phyloP scores from a whole-genome alignment of 1,140 invertebrate species.

The Rhyzopertha dominica region DNA sequence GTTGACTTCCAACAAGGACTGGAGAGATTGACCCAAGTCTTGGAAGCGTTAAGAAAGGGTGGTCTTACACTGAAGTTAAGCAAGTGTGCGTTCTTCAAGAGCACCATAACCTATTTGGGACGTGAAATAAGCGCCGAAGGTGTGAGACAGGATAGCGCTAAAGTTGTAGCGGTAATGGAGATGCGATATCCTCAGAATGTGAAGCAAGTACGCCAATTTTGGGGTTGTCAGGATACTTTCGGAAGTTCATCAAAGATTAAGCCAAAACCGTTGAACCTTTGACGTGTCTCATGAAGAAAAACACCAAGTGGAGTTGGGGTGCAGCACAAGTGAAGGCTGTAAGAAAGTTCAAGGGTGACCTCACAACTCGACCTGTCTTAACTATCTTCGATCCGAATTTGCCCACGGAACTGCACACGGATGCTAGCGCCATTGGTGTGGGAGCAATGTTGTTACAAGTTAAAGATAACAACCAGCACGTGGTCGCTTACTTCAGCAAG shows the following conservation, averaged over 20 bases:
- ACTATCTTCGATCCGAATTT: slow-evolving; percentile 10
- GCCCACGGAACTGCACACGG: slow-evolving; percentile 39
- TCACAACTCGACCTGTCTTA: slow-evolving; percentile 12
- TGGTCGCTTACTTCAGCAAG: no score
- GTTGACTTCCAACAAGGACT: background rate
- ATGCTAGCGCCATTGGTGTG: slow-evolving; percentile 34
- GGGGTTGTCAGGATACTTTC: slow-evolving; percentile 30
- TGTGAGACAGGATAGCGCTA: background rate
- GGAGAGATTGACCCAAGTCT: slow-evolving; percentile 2
- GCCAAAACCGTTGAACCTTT: slow-evolving; percentile 14
- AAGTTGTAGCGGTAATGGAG: slow-evolving; percentile 8
- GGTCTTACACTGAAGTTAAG: slow-evolving; percentile 7
- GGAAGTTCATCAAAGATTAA: slow-evolving; percentile 30
- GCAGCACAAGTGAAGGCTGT: slow-evolving; percentile 1
- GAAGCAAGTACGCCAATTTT: slow-evolving; percentile 28
- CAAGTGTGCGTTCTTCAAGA: slow-evolving; percentile 14
- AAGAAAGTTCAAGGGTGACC: slow-evolving; percentile 1
- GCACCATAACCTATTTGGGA: slow-evolving; percentile 11
- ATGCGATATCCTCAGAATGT: slow-evolving; percentile 22
- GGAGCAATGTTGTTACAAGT: slow-evolving; percentile 40
- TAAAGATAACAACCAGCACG: no score
- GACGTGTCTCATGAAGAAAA: slow-evolving; percentile 11
- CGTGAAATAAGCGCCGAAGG: background rate
- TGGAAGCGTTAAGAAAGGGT: background rate
- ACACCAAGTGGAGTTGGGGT: background rate